These are phyloP conservation scores for Telmatherina bonti DNA, from an alignment of 2,797 vertebrate species.

Conservation along the genomic window DNA sequence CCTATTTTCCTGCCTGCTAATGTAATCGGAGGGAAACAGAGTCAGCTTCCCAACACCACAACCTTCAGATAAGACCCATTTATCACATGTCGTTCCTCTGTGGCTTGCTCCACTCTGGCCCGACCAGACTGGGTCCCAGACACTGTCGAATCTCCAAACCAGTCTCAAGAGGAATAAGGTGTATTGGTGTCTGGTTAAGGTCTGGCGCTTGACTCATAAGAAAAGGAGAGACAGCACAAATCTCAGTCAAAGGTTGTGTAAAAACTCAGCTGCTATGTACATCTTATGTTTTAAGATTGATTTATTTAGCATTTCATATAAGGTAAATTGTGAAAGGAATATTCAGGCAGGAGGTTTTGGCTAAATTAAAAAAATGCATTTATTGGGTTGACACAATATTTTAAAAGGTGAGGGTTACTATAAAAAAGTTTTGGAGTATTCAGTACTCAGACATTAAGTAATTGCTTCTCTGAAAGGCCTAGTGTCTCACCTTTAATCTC, in stretches of 20 bases:
- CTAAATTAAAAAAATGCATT: conserved; percentile 4
- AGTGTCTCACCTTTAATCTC: conserved; percentile 73
- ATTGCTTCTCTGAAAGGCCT: conserved; percentile 49
- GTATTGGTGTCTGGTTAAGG: conserved; percentile 57
- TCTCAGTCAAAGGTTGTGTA: conserved; percentile 34
- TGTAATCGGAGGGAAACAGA: conserved; percentile 84
- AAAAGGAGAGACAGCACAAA: conserved; percentile 58
- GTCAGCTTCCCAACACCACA: conserved; percentile 78
- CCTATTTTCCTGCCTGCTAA: conserved; percentile 84
- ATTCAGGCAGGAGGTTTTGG: not conserved
- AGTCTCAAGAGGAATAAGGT: conserved; percentile 56
- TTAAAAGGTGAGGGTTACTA: not conserved
- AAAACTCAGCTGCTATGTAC: not conserved
- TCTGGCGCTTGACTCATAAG: conserved; percentile 57
- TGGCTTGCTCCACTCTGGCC: conserved; percentile 57
- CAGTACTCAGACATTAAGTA: conserved; percentile 47
- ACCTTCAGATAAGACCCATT: conserved; percentile 84
- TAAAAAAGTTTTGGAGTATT: conserved; percentile 10
- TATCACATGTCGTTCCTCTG: conserved; percentile 81
- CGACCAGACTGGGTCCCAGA: conserved; percentile 71
- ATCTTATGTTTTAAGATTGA: not conserved
- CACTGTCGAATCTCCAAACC: conserved; percentile 68
- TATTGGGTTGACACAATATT: conserved; percentile 10
- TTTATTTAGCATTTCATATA: conserved; percentile 16
- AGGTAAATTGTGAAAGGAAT: conserved; percentile 27